Evolutionary conservation across 2,888 invertebrate genomes (phyloP).

Genomic region (Orthosia incerta): DNA sequence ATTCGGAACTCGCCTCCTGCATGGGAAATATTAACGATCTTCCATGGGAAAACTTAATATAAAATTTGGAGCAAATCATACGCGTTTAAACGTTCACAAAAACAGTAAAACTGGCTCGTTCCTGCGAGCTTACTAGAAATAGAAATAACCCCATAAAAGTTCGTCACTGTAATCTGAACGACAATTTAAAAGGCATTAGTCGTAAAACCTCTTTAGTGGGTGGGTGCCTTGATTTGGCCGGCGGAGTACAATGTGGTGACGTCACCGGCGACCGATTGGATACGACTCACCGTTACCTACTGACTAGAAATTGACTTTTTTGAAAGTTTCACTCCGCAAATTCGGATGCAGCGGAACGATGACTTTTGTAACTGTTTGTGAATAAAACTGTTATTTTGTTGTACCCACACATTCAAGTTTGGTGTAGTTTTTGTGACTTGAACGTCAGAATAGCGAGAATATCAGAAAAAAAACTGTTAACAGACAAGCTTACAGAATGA

Average conservation of each 20-base stretch:
- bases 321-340: conserved; percentile 47
- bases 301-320: conserved; percentile 32
- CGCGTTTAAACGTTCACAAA: conserved; percentile 5
- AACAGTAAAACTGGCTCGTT: conserved; percentile 21
- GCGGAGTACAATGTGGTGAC: conserved; percentile 43
- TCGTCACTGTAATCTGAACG: conserved; percentile 46
- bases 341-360: conserved; percentile 30
- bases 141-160: conserved; percentile 33
- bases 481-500: conserved; percentile 9
- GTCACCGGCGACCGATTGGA: conserved; percentile 37
- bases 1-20: conserved; percentile 16
- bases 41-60: conserved; percentile 19
- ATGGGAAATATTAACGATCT: conserved; percentile 41
- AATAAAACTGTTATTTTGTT: conserved; percentile 27
- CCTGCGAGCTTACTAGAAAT: conserved; percentile 26
- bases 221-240: conserved; percentile 47
- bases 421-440: not conserved
- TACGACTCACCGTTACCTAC: conserved; percentile 35
- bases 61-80: conserved; percentile 3
- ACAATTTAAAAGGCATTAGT: conserved; percentile 63
- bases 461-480: not conserved
- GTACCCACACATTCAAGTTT: not conserved
- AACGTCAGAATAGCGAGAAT: not conserved
- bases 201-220: conserved; percentile 45
- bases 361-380: conserved; percentile 31